Conservation (phyloP, 1,140 invertebrate species). For the Diachasmimorpha longicaudata region DNA sequence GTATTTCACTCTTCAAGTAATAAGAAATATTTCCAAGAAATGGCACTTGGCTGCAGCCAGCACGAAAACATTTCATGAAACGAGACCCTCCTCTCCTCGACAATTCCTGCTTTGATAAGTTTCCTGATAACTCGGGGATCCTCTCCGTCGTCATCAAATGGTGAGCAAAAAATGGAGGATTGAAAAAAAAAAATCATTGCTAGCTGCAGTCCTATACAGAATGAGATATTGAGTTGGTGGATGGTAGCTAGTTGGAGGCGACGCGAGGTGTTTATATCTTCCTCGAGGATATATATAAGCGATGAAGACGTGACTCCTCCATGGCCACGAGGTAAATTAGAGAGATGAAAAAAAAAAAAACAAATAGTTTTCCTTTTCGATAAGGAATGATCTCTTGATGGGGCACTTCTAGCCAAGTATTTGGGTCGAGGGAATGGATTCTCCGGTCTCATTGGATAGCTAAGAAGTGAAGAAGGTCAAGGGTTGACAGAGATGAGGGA, state of each 20-base stretch:
- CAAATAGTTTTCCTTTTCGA: neutral
- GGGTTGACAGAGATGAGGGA: neutral
- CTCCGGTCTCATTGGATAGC: neutral
- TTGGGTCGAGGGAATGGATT: neutral
- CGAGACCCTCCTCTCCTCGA: neutral
- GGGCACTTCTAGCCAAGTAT: neutral
- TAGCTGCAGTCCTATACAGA: no score
- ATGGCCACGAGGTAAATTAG: no score
- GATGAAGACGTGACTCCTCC: no score
- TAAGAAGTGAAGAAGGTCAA: neutral
- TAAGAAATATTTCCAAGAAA: neutral
- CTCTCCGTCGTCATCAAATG: neutral
- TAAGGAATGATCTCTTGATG: neutral
- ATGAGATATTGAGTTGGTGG: no score
- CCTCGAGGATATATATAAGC: no score
- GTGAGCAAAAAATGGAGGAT: neutral
- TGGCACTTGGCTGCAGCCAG: neutral
- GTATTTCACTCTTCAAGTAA: neutral
- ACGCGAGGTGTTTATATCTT: no score
- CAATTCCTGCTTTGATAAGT: neutral
- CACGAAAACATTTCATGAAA: neutral
- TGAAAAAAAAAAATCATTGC: neutral
- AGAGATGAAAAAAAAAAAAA: neutral
- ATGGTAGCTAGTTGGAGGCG: no score
- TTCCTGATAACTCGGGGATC: neutral